Percentiles rank a stretch among this genome's conserved stretches.
Conservation (phyloP, 2,113 vertebrate species). For the Smithornis capensis region DNA sequence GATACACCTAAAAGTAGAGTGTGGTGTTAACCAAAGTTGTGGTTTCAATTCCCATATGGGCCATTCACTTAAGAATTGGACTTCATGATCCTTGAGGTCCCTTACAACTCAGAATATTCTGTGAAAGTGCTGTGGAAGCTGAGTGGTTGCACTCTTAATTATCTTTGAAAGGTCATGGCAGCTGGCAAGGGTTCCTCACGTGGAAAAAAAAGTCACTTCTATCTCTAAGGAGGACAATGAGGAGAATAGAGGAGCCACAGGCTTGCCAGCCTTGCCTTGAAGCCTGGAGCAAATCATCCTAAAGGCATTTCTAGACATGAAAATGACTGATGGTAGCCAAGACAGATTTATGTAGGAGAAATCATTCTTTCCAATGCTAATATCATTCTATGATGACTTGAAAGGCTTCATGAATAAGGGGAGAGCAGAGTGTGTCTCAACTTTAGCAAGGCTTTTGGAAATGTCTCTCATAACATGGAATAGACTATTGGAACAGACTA, state of each 20-base stretch:
- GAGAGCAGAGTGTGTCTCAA: neutral
- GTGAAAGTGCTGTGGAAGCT: neutral
- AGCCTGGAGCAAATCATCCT: neutral
- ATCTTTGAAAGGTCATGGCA: neutral
- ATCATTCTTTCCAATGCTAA: neutral
- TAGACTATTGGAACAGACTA: neutral
- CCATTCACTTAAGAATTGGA: neutral
- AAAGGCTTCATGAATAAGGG: neutral
- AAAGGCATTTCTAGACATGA: neutral
- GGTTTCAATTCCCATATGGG: too few species aligned
- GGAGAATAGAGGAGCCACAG: neutral
- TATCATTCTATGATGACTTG: neutral
- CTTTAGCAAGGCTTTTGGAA: neutral
- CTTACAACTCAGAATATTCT: neutral
- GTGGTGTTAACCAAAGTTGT: neutral
- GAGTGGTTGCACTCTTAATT: neutral
- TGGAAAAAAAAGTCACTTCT: neutral
- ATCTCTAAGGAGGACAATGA: neutral
- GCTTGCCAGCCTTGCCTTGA: fast-evolving
- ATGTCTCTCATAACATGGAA: neutral
- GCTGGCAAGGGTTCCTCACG: fast-evolving
- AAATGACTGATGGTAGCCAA: neutral
- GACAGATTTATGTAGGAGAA: neutral
- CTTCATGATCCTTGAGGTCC: neutral
- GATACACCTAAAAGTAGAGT: neutral